These are phyloP conservation scores for Pseudococcus viburni DNA, from an alignment of 2,888 invertebrate genomes.

Conservation along the genomic window DNA sequence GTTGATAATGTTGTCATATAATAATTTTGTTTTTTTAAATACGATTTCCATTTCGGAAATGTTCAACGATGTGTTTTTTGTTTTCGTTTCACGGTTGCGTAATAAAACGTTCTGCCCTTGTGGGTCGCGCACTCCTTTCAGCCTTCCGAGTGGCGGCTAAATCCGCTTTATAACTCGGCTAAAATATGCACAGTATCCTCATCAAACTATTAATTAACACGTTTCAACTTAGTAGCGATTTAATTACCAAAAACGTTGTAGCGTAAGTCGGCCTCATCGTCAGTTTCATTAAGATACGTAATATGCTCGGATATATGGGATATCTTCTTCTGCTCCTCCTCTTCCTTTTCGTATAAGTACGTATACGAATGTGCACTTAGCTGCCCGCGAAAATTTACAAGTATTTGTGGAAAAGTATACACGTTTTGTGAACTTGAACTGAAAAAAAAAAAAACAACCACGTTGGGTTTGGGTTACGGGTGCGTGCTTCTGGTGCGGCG, in stretches of 20 bases:
- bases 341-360: neutral
- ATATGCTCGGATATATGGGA: neutral
- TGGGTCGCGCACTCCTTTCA: neutral
- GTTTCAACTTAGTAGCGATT: constrained; percentile 16
- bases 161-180: neutral
- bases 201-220: constrained; percentile 51
- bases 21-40: too few relatives aligned
- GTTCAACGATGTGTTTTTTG: neutral
- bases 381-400: neutral
- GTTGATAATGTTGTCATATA: too few relatives aligned
- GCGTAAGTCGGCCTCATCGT: constrained; percentile 8
- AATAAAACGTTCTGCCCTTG: neutral
- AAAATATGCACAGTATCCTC: neutral
- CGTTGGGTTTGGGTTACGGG: neutral
- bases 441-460: neutral
- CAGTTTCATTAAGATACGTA: neutral
- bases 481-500: neutral
- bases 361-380: neutral
- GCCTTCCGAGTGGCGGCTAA: neutral
- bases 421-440: constrained; percentile 16
- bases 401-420: neutral
- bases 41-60: neutral
- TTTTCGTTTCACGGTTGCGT: neutral
- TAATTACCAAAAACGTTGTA: constrained; percentile 45
- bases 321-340: neutral